These are phyloP conservation scores for Pyrrhia umbra DNA, from an alignment of 2,888 invertebrate genomes.

Conservation along the genomic window DNA sequence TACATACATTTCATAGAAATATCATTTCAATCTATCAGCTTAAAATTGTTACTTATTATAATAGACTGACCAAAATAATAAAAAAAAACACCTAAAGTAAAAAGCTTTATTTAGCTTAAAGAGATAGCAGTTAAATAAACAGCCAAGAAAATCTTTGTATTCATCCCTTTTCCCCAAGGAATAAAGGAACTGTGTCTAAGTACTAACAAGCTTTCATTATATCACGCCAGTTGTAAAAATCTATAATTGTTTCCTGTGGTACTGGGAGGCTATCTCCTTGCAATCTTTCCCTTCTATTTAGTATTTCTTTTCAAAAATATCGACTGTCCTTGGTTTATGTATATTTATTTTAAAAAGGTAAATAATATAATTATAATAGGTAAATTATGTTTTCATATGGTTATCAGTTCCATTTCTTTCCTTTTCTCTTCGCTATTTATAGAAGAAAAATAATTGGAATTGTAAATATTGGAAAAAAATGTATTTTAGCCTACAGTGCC, in stretches of 20 bases:
- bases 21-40: background rate
- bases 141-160: background rate
- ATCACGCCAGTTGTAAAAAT: constrained; percentile 6
- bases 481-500: too few species aligned
- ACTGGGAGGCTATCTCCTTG: background rate
- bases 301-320: constrained; percentile 3
- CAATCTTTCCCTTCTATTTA: background rate
- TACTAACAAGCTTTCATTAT: constrained; percentile 3
- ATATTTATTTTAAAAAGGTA: too few species aligned
- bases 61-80: background rate
- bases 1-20: too few species aligned
- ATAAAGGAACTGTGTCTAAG: constrained; percentile 14
- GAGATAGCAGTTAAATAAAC: background rate
- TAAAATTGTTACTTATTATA: background rate
- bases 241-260: constrained; percentile 14
- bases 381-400: too few species aligned
- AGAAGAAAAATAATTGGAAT: too few species aligned
- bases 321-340: background rate
- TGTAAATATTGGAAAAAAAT: too few species aligned
- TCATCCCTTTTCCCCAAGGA: background rate
- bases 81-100: background rate
- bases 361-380: too few species aligned
- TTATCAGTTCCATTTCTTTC: too few species aligned
- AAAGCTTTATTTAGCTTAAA: background rate
- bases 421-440: too few species aligned